Evolutionary conservation across 2,888 invertebrate genomes (phyloP).

Genomic region (Apodemia hepburni): DNA sequence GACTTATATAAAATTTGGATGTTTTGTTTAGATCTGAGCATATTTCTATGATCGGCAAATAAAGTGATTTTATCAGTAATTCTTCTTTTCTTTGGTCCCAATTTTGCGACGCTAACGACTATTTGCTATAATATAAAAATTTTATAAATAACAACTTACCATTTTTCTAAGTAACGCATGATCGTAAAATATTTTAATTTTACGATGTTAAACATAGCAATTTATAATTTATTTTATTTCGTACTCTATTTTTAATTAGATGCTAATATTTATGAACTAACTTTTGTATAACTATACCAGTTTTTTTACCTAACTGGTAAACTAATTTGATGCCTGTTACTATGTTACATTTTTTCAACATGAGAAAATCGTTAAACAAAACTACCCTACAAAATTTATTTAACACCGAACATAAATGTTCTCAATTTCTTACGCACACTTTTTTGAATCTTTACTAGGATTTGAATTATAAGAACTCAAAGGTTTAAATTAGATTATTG

Average conservation of each 20-base stretch:
- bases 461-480: not conserved
- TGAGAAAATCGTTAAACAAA: not conserved
- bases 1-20: conserved; percentile 58
- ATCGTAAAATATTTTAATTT: conserved; percentile 11
- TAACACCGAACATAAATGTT: too few relatives aligned
- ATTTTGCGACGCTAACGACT: conserved; percentile 67
- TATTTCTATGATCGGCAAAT: conserved; percentile 70
- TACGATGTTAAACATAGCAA: not conserved
- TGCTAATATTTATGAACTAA: not conserved
- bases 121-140: conserved; percentile 20
- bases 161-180: conserved; percentile 62
- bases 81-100: conserved; percentile 47
- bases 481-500: not conserved
- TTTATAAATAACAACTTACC: conserved; percentile 47
- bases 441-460: not conserved
- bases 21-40: conserved; percentile 72
- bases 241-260: not conserved
- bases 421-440: not conserved
- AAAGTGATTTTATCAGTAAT: conserved; percentile 72
- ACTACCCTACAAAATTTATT: not conserved
- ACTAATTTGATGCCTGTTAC: not conserved
- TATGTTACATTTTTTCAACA: not conserved
- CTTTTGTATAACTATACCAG: not conserved
- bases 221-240: not conserved
- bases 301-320: not conserved